phyloP scores from a whole-genome alignment of 2,797 vertebrate genomes.

The Antrozous pallidus region DNA sequence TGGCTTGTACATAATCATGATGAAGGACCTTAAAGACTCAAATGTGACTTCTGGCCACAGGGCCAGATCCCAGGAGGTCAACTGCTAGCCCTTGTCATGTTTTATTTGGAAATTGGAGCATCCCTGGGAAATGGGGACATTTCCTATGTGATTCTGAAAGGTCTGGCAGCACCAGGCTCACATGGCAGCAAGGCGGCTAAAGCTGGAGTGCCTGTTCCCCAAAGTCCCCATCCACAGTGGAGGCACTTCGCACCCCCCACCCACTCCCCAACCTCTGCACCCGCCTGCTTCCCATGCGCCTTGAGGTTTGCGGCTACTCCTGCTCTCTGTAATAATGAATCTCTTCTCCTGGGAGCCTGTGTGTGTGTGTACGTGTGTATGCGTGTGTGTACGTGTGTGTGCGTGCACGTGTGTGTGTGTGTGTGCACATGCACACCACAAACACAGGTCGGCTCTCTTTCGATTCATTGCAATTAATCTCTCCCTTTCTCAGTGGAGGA shows the following conservation, averaged over 20 bases:
- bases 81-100: not conserved
- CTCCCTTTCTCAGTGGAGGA: not conserved
- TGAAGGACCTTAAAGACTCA: not conserved
- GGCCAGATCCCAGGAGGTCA: not conserved
- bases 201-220: not conserved
- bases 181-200: fast-evolving
- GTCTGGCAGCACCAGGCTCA: not conserved
- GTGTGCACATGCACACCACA: not conserved
- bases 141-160: not conserved
- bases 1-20: not conserved
- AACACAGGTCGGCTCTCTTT: not conserved
- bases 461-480: not conserved
- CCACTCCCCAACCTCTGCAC: not conserved
- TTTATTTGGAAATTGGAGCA: not conserved
- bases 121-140: not conserved
- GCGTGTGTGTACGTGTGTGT: no score
- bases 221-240: not conserved
- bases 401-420: fast-evolving
- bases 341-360: not conserved
- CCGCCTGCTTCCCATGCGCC: not conserved
- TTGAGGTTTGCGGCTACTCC: not conserved
- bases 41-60: not conserved
- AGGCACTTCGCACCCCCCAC: not conserved
- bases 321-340: not conserved
- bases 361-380: no score